These are phyloP conservation scores for Trissolcus japonicus DNA, from an alignment of 2,888 invertebrate species.

Conservation along the genomic window DNA sequence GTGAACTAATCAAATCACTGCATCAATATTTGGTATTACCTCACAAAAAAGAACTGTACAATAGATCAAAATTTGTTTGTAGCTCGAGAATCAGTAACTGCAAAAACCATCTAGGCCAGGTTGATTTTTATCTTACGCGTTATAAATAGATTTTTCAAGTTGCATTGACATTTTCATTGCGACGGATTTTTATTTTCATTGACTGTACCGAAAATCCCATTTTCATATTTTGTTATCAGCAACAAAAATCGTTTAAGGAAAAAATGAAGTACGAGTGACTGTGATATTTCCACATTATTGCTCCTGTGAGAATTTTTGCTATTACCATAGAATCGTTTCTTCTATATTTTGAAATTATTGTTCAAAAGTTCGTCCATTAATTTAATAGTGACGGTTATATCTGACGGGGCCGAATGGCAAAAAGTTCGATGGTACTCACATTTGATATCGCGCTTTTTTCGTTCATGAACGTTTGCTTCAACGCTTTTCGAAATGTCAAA, in stretches of 20 bases:
- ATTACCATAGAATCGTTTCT: conserved; percentile 25
- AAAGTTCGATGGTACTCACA: conserved; percentile 17
- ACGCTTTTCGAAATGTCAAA: background rate
- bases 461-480: background rate
- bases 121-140: too few species aligned
- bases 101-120: too few species aligned
- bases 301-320: conserved; percentile 16
- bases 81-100: too few species aligned
- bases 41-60: too few species aligned
- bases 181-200: background rate
- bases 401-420: conserved; percentile 1
- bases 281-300: conserved; percentile 17
- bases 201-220: background rate
- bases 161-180: background rate
- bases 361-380: conserved; percentile 33
- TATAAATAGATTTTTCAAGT: too few species aligned
- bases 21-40: too few species aligned
- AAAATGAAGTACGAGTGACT: conserved; percentile 25
- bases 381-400: conserved; percentile 22
- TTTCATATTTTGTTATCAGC: background rate
- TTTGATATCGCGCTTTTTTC: background rate
- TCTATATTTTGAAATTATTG: conserved; percentile 38
- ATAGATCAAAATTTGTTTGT: too few species aligned
- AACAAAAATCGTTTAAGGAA: conserved; percentile 7
- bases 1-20: background rate